These are phyloP conservation scores for Antennarius striatus DNA, from an alignment of 2,113 vertebrate species.

Conservation along the genomic window DNA sequence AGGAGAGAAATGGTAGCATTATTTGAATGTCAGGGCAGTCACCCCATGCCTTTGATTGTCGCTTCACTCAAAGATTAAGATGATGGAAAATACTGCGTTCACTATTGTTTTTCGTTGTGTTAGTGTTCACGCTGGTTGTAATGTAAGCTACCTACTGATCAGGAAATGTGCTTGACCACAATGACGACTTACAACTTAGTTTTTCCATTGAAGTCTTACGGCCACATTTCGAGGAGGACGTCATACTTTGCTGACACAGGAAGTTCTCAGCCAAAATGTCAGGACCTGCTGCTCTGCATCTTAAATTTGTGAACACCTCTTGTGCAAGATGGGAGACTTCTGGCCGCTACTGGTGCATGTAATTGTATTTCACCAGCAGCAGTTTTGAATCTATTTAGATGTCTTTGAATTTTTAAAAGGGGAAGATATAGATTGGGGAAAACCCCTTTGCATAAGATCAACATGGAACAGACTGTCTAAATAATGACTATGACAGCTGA, in stretches of 20 bases:
- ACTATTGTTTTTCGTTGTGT: too few relatives aligned
- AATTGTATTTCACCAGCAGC: not conserved
- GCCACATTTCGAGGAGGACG: conserved; percentile 36
- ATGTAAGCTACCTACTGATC: not conserved
- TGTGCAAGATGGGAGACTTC: conserved; percentile 3
- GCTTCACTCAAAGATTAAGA: not conserved
- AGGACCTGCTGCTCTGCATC: conserved; percentile 34
- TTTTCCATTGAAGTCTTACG: conserved; percentile 32
- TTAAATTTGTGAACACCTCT: conserved; percentile 5
- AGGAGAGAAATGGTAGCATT: conserved; percentile 14
- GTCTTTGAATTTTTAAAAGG: conserved; percentile 8
- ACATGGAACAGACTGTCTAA: too few relatives aligned
- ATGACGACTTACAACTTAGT: conserved; percentile 1
- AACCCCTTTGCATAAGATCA: not conserved
- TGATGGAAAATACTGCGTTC: not conserved
- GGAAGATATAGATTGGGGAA: conserved; percentile 18
- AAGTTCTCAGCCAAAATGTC: conserved; percentile 60
- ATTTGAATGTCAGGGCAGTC: not conserved
- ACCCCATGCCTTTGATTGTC: too few relatives aligned
- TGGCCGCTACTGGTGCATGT: not conserved
- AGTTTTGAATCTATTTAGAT: conserved; percentile 4
- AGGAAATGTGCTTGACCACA: conserved; percentile 28
- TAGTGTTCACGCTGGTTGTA: not conserved
- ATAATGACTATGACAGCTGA: too few relatives aligned
- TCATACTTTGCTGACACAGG: conserved; percentile 56